Evolutionary conservation across 2,888 invertebrate genomes (phyloP), one percentile per base, ranked within the genome.

Genomic region (Holacanthella duospinosa): DNA sequence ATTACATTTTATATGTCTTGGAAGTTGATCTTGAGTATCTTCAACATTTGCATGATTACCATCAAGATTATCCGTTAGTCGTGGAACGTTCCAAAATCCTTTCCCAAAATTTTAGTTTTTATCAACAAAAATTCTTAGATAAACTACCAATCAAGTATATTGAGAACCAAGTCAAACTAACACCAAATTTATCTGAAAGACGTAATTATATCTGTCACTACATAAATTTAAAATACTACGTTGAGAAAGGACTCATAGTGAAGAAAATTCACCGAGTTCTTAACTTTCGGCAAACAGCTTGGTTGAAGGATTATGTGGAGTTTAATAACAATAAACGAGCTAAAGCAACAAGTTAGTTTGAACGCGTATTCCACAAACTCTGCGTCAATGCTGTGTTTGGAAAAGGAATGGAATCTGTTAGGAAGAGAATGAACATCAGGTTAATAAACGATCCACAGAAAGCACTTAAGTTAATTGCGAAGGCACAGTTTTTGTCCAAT

Each of bases 201-300:
- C n/a, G 6, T 16, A 58, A 61, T 28, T 68, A 68, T 29, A 25
- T 62, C 36, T 25, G 62, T 19, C 68, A 68, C 43, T 63, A 62
- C 60, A 24, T 55, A 27, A 59, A 54, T 48, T 29, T 68, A 4
- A 59, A 68, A n/a, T n/a, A n/a, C n/a, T n/a, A n/a, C n/a, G n/a
- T n/a, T n/a, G n/a, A n/a, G n/a, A n/a, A n/a, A n/a, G n/a, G n/a
- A n/a, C n/a, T n/a, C n/a, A n/a, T n/a, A n/a, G n/a, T n/a, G n/a
- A n/a, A n/a, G n/a, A n/a, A n/a, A n/a, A n/a, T n/a, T n/a, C n/a
- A n/a, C n/a, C n/a, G n/a, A n/a, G n/a, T n/a, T n/a, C n/a, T n/a
- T n/a, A n/a, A n/a, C n/a, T n/a, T n/a, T n/a, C n/a, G n/a, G n/a
- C n/a, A n/a, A n/a, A n/a, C n/a, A n/a, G n/a, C n/a, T n/a, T n/a